Evolutionary conservation across 2,113 vertebrate species (phyloP), one percentile per base, ranked within the genome.

Genomic region (Oncorhynchus nerka): DNA sequence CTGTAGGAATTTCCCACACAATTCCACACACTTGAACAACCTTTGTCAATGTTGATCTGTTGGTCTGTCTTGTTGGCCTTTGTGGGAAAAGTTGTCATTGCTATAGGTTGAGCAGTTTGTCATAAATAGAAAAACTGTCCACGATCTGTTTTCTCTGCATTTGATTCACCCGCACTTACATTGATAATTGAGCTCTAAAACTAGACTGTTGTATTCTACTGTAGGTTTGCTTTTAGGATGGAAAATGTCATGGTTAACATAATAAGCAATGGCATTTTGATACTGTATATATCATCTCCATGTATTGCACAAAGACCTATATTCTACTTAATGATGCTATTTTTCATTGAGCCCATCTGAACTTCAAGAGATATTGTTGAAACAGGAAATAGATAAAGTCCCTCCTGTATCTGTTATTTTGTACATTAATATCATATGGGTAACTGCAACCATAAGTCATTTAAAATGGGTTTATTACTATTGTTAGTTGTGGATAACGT

Each of bases 281-380:
- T 45, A 45, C 39, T 12, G 66, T 85, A 65, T 78, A 70, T 11
- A n/a, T 34, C 11, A 45, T 77, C 65, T 71, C 55, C n/a, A 51
- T 68, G 59, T 30, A 72, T 45, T 45, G 39, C 62, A 72, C 64
- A 61, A 70, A 66, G 30, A 69, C 55, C 15, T 57, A 57, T 45
- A 45, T 69, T 74, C 34, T 45, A 22, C 34, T 59, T 77, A 76
- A 80, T 71, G 20, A 69, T 69, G 66, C 64, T 5, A 77, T 80
- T 83, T 84, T 83, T 85, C 79, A 84, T 80, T 70, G 74, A 78
- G 68, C 78, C 84, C 45, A 74, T 70, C 79, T 79, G 32, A 81
- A 79, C 73, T 82, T 82, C 80, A 83, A 89, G 65, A 82, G 70
- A 74, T 78, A 15, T 73, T 74, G 71, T 34, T 68, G 16, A 68